Evolutionary conservation across 2,797 vertebrate species (phyloP).

Genomic region (Enteromius unitaeniatus): DNA sequence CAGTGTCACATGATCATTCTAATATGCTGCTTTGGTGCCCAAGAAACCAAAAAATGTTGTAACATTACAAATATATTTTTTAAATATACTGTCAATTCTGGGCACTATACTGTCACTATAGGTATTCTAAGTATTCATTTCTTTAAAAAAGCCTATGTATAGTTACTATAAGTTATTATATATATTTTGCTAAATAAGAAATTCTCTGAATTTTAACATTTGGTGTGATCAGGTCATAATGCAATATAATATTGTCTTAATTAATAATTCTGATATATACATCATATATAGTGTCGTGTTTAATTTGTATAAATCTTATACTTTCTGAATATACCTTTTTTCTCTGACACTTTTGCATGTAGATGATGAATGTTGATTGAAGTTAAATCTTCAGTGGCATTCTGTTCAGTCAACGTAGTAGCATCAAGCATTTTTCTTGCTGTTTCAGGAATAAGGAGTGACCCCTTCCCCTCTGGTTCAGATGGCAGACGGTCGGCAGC

Average conservation of each 20-base stretch:
- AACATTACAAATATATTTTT: background rate
- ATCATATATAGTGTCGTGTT: background rate
- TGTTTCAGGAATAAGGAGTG: conserved; percentile 62
- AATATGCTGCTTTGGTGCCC: background rate
- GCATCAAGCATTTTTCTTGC: background rate
- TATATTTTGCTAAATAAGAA: background rate
- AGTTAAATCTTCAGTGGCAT: background rate
- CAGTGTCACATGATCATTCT: background rate
- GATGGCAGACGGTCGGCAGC: conserved; percentile 96
- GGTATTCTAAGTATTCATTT: background rate
- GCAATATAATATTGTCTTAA: background rate
- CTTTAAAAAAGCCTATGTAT: background rate
- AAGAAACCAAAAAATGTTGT: background rate
- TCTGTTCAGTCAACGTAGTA: background rate
- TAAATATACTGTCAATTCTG: background rate
- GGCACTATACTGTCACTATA: no score
- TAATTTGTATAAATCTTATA: background rate
- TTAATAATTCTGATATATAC: background rate
- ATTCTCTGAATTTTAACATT: background rate
- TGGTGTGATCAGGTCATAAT: background rate
- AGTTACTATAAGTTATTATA: background rate
- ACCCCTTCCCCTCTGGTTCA: conserved; percentile 60
- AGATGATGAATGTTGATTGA: background rate
- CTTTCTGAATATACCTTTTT: background rate
- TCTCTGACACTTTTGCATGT: background rate